Evolutionary conservation across 2,888 invertebrate species (phyloP).

Genomic region (Tetranychus piercei): DNA sequence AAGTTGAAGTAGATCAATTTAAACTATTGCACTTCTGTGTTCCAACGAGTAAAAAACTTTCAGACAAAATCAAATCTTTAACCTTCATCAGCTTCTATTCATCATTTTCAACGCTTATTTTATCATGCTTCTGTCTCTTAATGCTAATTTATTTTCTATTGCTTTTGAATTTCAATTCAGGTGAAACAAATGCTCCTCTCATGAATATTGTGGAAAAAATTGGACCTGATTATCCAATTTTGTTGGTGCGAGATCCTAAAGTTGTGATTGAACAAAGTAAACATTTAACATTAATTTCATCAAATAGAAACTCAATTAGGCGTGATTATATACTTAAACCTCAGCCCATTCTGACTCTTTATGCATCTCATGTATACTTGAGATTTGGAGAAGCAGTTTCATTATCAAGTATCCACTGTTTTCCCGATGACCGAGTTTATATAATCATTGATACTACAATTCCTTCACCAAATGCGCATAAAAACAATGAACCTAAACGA

Average conservation of each 20-base stretch:
- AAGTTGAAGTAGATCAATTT: too few relatives aligned
- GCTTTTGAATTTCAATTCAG: constrained; percentile 7
- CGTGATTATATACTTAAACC: constrained; percentile 18
- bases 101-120: neutral
- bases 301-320: constrained; percentile 3
- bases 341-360: constrained; percentile 20
- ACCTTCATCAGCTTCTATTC: neutral
- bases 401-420: constrained; percentile 6
- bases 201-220: constrained; percentile 25
- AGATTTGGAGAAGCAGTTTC: constrained; percentile 4
- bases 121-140: neutral
- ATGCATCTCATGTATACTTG: constrained; percentile 14
- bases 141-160: neutral
- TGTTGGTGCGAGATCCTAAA: constrained; percentile 23
- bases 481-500: neutral
- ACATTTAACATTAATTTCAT: constrained; percentile 13
- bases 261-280: constrained; percentile 21
- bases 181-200: constrained; percentile 25
- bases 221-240: constrained; percentile 26
- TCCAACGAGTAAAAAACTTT: too few relatives aligned
- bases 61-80: too few relatives aligned
- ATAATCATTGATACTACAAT: constrained; percentile 18
- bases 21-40: too few relatives aligned
- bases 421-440: constrained; percentile 16
- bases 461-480: neutral